Evolutionary conservation across 2,888 invertebrate genomes (phyloP).

Genomic region (Petrophora chlorosata): DNA sequence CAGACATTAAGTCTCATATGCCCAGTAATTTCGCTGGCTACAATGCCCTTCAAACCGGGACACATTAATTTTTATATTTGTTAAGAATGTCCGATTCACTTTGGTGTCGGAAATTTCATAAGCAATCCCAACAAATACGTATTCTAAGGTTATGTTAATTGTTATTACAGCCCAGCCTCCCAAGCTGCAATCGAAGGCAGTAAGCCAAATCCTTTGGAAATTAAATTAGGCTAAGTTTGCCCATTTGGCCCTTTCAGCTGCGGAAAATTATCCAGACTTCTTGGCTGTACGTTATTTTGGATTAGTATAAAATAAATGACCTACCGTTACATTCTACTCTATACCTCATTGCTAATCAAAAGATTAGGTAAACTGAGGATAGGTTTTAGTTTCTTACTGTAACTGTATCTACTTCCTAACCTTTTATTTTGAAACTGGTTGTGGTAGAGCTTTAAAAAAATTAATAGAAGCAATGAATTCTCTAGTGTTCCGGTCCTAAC

Average conservation of each 20-base stretch:
- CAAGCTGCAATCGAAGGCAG: constrained; percentile 12
- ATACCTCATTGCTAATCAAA: too few relatives aligned
- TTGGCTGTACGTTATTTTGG: constrained; percentile 17
- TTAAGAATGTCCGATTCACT: not conserved
- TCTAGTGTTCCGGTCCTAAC: not conserved
- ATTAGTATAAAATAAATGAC: constrained; percentile 6
- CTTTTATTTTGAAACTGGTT: too few relatives aligned
- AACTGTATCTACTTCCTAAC: too few relatives aligned
- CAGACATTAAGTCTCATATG: too few relatives aligned
- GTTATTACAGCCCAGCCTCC: not conserved
- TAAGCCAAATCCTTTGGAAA: constrained; percentile 34
- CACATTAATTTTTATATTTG: too few relatives aligned
- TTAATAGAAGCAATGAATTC: not conserved
- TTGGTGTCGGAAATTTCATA: not conserved
- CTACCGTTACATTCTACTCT: too few relatives aligned
- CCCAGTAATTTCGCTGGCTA: too few relatives aligned
- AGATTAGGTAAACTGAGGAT: too few relatives aligned
- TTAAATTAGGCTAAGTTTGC: constrained; percentile 41
- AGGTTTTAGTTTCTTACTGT: too few relatives aligned
- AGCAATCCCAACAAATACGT: not conserved
- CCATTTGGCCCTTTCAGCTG: constrained; percentile 31
- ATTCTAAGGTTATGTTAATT: not conserved
- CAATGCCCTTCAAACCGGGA: too few relatives aligned
- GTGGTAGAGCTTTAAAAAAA: too few relatives aligned
- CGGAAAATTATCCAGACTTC: constrained; percentile 32